Base-by-base conservation (phyloP, 2,888 invertebrate species). In the Heliothis peltigera region DNA sequence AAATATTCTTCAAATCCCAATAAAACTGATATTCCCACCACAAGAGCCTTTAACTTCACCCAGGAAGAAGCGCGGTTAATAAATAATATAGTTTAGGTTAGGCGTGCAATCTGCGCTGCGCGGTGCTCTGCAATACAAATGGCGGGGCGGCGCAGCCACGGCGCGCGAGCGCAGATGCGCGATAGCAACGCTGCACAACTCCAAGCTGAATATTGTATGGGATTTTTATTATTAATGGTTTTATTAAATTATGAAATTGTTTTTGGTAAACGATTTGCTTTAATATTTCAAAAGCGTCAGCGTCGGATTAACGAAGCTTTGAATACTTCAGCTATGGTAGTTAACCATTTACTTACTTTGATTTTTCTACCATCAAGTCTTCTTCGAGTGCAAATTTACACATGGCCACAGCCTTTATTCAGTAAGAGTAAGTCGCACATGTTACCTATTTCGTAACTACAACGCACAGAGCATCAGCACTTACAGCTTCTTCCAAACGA, bases 121-220 rank as follows among this genome's bases (percentile, higher is more conserved):
- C 74, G 75, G 79, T 68, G 80, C 43, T 65, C 77, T 57, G 75
- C 73, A 80, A 75, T 85, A 87, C 84, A 85, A 87, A 88, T 88
- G 85, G 83, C 66, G 73, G 86, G 87, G 87, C 82, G 88, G 70
- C 25, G 52, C 64, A 32, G 39, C 66, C 75, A 70, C 64, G 76
- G 67, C 59, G 72, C 74, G 80, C 76, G 28, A 61, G 75, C 70
- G 75, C 67, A 68, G 85, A 85, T 87, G 70, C 63, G 59, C 67
- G 85, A 85, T 87, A 87, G 67, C 69, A 59, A 73, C 75, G 75
- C 70, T 58, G 64, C 49, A 49, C 68, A 59, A 32, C 52, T 52
- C 59, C 25, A 35, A 54, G 35, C 44, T 46, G 46, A 47, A 64
- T 60, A 57, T 66, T 75, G 48, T 35, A 56, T 63, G 61, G 32